These are phyloP conservation scores for Drosophila sulfurigaster DNA, from an alignment of 1,140 invertebrate species.

Conservation along the genomic window DNA sequence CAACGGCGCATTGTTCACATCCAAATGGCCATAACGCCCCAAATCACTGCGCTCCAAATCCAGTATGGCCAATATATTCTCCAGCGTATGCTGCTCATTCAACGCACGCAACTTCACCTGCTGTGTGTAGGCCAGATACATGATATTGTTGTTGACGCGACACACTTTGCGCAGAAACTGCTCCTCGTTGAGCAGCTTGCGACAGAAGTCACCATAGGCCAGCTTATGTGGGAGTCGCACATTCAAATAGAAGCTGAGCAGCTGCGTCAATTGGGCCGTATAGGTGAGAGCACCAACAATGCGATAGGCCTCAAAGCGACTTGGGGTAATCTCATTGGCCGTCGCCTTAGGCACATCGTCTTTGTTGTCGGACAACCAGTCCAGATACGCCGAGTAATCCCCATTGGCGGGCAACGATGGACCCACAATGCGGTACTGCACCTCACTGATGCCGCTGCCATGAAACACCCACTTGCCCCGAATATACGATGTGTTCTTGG, in stretches of 20 bases:
- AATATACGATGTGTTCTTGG: constrained; percentile 90
- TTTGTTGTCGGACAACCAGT: constrained; percentile 90
- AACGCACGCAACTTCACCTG: constrained; percentile 88
- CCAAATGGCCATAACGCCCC: constrained; percentile 86
- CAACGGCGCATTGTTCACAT: constrained; percentile 74
- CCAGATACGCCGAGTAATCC: constrained; percentile 91
- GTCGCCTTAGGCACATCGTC: constrained; percentile 87
- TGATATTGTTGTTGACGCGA: constrained; percentile 92
- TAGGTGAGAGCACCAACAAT: constrained; percentile 93
- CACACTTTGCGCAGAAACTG: constrained; percentile 91
- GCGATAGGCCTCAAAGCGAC: constrained; percentile 89
- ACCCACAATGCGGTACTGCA: constrained; percentile 90
- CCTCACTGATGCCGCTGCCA: constrained; percentile 88
- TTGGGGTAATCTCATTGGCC: constrained; percentile 83
- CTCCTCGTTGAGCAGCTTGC: constrained; percentile 87
- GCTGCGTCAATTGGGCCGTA: constrained; percentile 91
- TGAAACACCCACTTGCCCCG: constrained; percentile 90
- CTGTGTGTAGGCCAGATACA: constrained; percentile 93
- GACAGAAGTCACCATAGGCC: constrained; percentile 92
- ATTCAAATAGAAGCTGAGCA: constrained; percentile 91
- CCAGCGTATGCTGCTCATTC: constrained; percentile 89
- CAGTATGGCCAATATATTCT: constrained; percentile 90
- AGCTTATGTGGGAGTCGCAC: constrained; percentile 91
- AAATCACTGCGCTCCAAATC: constrained; percentile 89
- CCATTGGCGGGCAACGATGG: constrained; percentile 90